phyloP scores from a whole-genome alignment of 2,888 invertebrate genomes.

The Deilephila elpenor region DNA sequence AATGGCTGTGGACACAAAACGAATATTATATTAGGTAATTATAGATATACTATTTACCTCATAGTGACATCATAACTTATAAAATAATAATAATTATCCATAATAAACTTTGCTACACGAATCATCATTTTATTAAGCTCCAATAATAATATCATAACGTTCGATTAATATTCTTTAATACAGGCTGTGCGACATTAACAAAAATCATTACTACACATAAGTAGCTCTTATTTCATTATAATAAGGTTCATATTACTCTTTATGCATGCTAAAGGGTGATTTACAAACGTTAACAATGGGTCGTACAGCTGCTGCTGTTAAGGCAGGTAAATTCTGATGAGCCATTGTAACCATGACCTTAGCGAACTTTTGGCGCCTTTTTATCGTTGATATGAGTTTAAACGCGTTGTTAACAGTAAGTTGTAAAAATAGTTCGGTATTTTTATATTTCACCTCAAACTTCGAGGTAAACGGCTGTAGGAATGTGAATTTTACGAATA shows the following conservation, averaged over 20 bases:
- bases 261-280: slow-evolving; percentile 45
- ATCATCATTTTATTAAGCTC: slow-evolving; percentile 52
- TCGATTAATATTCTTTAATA: slow-evolving; percentile 57
- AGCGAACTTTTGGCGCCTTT: slow-evolving; percentile 47
- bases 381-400: slow-evolving; percentile 29
- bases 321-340: slow-evolving; percentile 42
- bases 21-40: not conserved
- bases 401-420: slow-evolving; percentile 13
- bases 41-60: not conserved
- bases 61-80: slow-evolving; percentile 6
- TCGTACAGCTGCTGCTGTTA: slow-evolving; percentile 70
- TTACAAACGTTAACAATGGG: slow-evolving; percentile 53
- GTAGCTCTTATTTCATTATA: slow-evolving; percentile 30
- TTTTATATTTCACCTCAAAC: slow-evolving; percentile 22
- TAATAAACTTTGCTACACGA: slow-evolving; percentile 34
- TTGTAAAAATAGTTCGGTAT: slow-evolving; percentile 9
- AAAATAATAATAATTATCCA: slow-evolving; percentile 33
- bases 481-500: not conserved
- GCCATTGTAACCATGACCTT: slow-evolving; percentile 44
- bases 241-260: slow-evolving; percentile 46
- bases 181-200: slow-evolving; percentile 16
- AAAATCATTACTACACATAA: slow-evolving; percentile 1
- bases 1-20: not conserved
- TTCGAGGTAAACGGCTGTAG: not conserved
- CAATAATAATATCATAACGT: slow-evolving; percentile 58